Evolutionary conservation across 2,888 invertebrate genomes (phyloP), one percentile per base, ranked within the genome.

Genomic region (Caenorhabditis wallacei): DNA sequence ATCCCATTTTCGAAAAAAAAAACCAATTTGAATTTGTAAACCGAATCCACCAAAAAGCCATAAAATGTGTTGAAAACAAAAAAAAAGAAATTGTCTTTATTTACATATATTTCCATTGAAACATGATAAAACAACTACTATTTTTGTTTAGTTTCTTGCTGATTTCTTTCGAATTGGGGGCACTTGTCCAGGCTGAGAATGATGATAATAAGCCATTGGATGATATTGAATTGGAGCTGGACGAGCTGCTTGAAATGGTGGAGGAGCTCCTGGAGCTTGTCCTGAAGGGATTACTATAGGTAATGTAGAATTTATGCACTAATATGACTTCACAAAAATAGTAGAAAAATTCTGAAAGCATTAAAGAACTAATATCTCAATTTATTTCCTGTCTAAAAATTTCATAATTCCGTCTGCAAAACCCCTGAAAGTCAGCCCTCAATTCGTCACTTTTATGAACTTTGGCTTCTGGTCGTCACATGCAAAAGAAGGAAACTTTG

Each of bases 181-280:
- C 20, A n/a, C n/a, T n/a, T 61, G 72, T 16, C 48, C 61, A 2
- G 56, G 11, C 22, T 69, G 69, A 18, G 63, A 30, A 35, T 64
- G 70, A 53, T 80, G 75, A 35, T 56, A 81, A 35, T 75, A 75
- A 2, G 75, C 70, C 59, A 76, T 56, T 20, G 75, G 81, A 53
- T 75, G 71, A 30, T 81, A 76, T 11, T 81, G 81, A 0, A 81
- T 64, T 0, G 81, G 81, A 10, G 75, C 57, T 0, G 75, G 56
- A 22, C 81, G 68, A 13, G 75, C 68, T 0, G 80, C 59, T 59
- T 68, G 68, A n/a, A 76, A 81, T n/a, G 26, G 46, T 37, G 64
- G 75, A 13, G 76, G 35, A 8, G 40, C 48, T 0, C 22, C 30
- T 0, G 61, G 48, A 11, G 64, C 40, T 35, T 64, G 64, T 1